Conservation (phyloP, 2,888 invertebrate species). For the Caenorhabditis imperialis region DNA sequence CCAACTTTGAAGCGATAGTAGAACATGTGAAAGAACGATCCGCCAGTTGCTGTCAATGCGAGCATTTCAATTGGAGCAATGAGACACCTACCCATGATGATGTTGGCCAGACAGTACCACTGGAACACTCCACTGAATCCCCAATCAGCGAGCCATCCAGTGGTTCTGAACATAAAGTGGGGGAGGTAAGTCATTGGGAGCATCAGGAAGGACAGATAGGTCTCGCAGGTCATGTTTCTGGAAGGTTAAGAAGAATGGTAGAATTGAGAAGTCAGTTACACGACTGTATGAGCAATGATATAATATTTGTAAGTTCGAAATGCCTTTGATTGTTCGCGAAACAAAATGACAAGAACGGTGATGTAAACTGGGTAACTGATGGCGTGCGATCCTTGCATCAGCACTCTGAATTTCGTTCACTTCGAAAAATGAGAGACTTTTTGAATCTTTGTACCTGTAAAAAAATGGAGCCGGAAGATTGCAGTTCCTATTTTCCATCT, state of each 20-base stretch:
- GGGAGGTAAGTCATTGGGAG: no score
- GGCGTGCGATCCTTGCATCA: not conserved
- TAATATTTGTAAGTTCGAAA: not conserved
- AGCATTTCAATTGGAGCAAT: no score
- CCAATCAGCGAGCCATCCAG: not conserved
- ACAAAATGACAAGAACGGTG: not conserved
- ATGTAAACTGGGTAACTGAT: not conserved
- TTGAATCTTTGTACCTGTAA: no score
- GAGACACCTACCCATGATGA: not conserved
- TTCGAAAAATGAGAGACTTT: no score
- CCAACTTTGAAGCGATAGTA: not conserved
- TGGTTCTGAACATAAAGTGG: not conserved
- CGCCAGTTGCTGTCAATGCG: no score
- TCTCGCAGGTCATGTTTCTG: slow-evolving; percentile 2
- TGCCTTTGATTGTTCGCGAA: not conserved
- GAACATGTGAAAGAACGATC: no score
- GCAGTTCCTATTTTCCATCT: not conserved
- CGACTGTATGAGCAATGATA: not conserved
- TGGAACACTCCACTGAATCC: not conserved
- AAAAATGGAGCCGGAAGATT: not conserved
- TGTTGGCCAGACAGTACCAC: not conserved
- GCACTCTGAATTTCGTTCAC: no score
- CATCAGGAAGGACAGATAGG: not conserved
- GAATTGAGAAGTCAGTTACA: not conserved
- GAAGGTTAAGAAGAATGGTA: not conserved